Evolutionary conservation across 2,888 invertebrate genomes (phyloP), one percentile per base, ranked within the genome.

Genomic region (Epirrhoe alternata): DNA sequence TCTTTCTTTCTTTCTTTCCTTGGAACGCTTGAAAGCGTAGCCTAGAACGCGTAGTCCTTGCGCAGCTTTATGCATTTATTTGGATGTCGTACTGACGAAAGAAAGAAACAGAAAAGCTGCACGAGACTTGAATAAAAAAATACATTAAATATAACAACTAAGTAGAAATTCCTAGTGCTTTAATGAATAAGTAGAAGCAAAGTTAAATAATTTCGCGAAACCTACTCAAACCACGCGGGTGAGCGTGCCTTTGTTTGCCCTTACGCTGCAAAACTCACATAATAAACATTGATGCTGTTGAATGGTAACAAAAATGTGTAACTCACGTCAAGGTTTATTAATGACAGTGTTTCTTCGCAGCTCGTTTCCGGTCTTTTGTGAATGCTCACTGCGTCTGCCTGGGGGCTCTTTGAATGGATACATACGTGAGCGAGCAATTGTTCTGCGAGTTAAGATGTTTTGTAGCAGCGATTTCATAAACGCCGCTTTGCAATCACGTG

Each of bases 311-410:
- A 77, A 76, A 75, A 76, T 66, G 59, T 66, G 74, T 59, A 60
- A 69, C 66, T 70, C 69, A 38, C 69, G 66, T 82, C 78, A 80
- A 82, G 78, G 79, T 78, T 84, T 88, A 90, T 88, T 88, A 87
- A 88, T 85, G 86, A 83, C 84, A 82, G 80, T 86, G 86, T 89
- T 88, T 87, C 87, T 86, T 86, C 83, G 80, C 79, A 80, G 80
- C 83, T 83, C 85, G 84, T 85, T 87, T 83, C 84, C 81, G 77
- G 74, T 85, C 86, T 83, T 87, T 89, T 89, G 88, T 89, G 86
- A 85, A 77, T 81, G 84, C 84, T 86, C 85, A 80, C 83, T 62
- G 66, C 56, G 78, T 79, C 81, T 77, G 80, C 74, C 81, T 77
- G 80, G 79, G 14, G 79, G 80, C 81, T 81, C 81, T 80, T 82